A percentile compares a stretch with the other conserved stretches of the same genome.
These are phyloP conservation scores for Hedychridium roseum DNA, from an alignment of 2,888 invertebrate genomes.

Conservation along the genomic window DNA sequence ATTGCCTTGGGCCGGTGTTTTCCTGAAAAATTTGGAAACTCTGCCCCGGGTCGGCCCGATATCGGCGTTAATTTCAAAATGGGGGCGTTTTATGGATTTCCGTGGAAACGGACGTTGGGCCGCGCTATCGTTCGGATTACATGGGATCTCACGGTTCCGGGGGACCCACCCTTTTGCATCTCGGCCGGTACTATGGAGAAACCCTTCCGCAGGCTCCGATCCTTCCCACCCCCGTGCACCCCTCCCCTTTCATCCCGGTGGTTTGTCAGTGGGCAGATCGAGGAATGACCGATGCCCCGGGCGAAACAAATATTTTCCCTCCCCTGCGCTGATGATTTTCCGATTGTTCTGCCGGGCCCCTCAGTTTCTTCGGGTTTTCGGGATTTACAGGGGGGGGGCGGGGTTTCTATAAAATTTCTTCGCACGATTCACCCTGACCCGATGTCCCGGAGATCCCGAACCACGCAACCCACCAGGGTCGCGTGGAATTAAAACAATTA, in stretches of 20 bases:
- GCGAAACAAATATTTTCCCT: slow-evolving; percentile 23
- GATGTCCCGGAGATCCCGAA: slow-evolving; percentile 1
- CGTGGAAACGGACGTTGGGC: slow-evolving; percentile 10
- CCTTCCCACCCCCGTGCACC: slow-evolving; percentile 2
- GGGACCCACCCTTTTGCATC: slow-evolving; percentile 17
- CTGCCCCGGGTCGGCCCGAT: slow-evolving; percentile 16
- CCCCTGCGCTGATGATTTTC: slow-evolving; percentile 12
- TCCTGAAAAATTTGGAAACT: slow-evolving; percentile 17
- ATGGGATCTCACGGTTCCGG: slow-evolving; percentile 22
- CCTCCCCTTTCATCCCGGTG: too few relatives aligned
- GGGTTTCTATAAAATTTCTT: slow-evolving; percentile 14
- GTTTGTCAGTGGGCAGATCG: slow-evolving; percentile 8
- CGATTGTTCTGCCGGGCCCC: background rate
- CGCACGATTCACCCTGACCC: background rate
- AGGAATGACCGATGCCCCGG: slow-evolving; percentile 10
- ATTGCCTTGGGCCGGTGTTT: slow-evolving; percentile 28
- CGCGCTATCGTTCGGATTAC: slow-evolving; percentile 36
- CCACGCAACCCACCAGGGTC: too few relatives aligned
- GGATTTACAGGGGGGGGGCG: slow-evolving; percentile 11
- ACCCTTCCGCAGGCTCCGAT: slow-evolving; percentile 15
- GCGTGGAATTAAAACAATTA: too few relatives aligned
- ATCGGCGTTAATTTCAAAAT: slow-evolving; percentile 44
- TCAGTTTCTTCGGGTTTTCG: slow-evolving; percentile 11
- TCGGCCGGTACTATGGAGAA: slow-evolving; percentile 15
- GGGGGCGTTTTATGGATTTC: slow-evolving; percentile 37